Evolutionary conservation across 2,113 vertebrate genomes (phyloP), one percentile per base, ranked within the genome.

Genomic region (Acrocephalus arundinaceus): DNA sequence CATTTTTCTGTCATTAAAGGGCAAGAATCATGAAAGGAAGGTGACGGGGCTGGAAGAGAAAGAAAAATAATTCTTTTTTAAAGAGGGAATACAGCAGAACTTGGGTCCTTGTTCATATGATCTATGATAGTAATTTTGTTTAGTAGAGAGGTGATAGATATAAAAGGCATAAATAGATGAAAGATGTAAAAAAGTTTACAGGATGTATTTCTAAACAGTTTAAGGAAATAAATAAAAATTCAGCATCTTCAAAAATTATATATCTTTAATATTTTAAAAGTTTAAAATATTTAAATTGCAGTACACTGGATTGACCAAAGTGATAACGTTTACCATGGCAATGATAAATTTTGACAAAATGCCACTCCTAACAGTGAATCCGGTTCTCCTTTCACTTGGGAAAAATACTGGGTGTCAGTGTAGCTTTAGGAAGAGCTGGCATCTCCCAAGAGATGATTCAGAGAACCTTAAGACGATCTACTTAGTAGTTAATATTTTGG

Each of bases 401-500:
- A 74, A 93, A 63, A 54, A 18, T 18, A 49, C 74, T 83, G 84
- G 71, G 57, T 84, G 66, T 7, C 41, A 49, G 15, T 10, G 31
- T 65, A 52, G 20, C 9, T 90, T 90, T 58, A 66, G 37, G 18
- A 87, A 82, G 58, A 37, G 10, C 13, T 12, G 5, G 17, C 25
- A 41, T 59, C 49, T 93, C 31, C 49, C 35, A 63, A 19, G 17
- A 80, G 24, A 37, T 89, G 11, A n/a, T 33, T 85, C 57, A 72
- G 68, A 78, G 51, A 57, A 65, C 13, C 23, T 81, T 51, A 55
- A 85, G 61, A 72, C 17, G 80, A 25, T 54, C 30, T 57, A 72
- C n/a, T 85, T 93, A 39, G 23, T 85, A 75, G 67, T 82, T 91
- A 86, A 66, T 22, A 91, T 93, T 94, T 96, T 88, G 89, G 89